Base-by-base conservation (phyloP, 2,113 vertebrate genomes). In the Zeus faber region DNA sequence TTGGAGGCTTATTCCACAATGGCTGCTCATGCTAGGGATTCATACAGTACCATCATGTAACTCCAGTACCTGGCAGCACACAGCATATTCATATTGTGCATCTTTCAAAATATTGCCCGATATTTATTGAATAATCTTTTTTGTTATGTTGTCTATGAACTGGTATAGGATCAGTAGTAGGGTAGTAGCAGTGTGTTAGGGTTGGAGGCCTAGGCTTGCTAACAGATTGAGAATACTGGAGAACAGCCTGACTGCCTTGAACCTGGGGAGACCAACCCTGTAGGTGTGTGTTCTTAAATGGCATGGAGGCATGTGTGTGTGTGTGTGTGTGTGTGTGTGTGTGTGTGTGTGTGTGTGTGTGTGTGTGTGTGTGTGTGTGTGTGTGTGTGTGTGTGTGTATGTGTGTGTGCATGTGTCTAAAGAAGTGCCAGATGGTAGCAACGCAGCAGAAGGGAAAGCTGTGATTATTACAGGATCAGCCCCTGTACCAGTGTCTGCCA, bases 181-280 rank as follows among this genome's bases (percentile, higher is more conserved):
- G n/a, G n/a, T n/a, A n/a, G n/a, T n/a, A n/a, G n/a, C n/a, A n/a
- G n/a, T n/a, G n/a, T n/a, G 69, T 64, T 61, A 54, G 49, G 58
- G 45, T 65, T 43, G 62, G 56, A 77, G 49, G 49, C 55, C 46
- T 58, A 33, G 58, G 64, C 49, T 49, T 62, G 70, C 37, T 53
- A 81, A 77, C 76, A 79, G 74, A 79, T 63, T 70, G 71, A 49
- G 49, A 72, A 61, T 60, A 64, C 54, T 35, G 40, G 70, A 65
- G 50, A 80, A 74, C 70, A 74, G 77, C 74, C 74, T 66, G 69
- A 37, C 29, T 51, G 25, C 74, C 62, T 74, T 76, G 70, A 80
- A 80, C 67, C 70, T 69, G 70, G 49, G 41, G 61, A 57, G 66
- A 72, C 68, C 41, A 35, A 37, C 29, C 3, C 65, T 13, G 44